These are phyloP conservation scores for Pseudochromis fuscus DNA, from an alignment of 2,797 vertebrate genomes.

Conservation along the genomic window DNA sequence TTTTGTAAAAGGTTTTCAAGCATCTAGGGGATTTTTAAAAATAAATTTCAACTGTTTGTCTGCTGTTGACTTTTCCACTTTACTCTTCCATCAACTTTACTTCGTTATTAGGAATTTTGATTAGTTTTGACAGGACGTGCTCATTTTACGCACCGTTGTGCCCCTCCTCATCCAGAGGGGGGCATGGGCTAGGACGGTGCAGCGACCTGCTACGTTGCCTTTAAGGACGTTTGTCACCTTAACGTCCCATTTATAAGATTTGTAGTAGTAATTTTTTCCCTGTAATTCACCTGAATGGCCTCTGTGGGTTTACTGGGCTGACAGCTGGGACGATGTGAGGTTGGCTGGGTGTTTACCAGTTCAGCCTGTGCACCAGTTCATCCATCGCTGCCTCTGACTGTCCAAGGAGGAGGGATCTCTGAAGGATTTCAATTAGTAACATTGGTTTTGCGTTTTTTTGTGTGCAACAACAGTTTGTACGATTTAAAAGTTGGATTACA, in stretches of 20 bases:
- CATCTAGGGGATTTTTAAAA: not conserved
- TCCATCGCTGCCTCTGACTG: slow-evolving; percentile 56
- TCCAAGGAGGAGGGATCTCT: slow-evolving; percentile 43
- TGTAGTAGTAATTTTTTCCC: not conserved
- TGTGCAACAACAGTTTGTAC: not conserved
- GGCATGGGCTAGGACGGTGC: slow-evolving; percentile 68
- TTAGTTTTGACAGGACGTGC: not conserved
- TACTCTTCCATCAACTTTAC: not conserved
- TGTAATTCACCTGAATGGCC: not conserved
- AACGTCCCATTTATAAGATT: not conserved
- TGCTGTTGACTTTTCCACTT: not conserved
- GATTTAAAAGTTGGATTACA: not conserved
- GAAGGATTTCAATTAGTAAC: slow-evolving; percentile 7
- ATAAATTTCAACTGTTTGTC: not conserved
- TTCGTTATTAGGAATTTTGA: not conserved
- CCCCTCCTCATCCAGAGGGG: slow-evolving; percentile 44
- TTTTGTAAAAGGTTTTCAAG: not conserved
- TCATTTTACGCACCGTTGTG: slow-evolving; percentile 3
- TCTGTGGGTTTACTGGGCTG: not conserved
- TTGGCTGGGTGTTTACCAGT: slow-evolving; percentile 62
- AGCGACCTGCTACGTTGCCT: slow-evolving; percentile 17
- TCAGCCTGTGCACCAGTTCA: slow-evolving; percentile 72
- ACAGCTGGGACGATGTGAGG: slow-evolving; percentile 21
- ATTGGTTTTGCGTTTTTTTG: not conserved
- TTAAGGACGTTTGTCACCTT: not conserved